Conservation (phyloP, 2,888 invertebrate genomes). For the Antheraea yamamai region DNA sequence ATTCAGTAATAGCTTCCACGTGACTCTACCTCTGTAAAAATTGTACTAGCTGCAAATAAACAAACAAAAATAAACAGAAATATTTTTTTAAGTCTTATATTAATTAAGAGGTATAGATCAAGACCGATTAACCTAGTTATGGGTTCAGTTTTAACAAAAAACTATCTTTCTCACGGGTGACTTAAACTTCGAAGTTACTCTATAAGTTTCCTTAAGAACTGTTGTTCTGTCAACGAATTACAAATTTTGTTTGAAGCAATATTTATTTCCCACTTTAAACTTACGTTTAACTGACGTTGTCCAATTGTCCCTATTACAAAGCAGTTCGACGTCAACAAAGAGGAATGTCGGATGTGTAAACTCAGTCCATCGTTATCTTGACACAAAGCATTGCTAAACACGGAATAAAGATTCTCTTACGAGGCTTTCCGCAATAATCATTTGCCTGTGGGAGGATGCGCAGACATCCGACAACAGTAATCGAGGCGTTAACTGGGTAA, state of each 20-base stretch:
- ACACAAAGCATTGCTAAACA: slow-evolving; percentile 40
- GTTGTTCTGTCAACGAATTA: too few species aligned
- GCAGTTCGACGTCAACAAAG: slow-evolving; percentile 19
- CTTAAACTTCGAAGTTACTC: too few species aligned
- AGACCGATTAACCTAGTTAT: too few species aligned
- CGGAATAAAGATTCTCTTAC: slow-evolving; percentile 46
- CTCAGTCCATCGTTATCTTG: slow-evolving; percentile 42
- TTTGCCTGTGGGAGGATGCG: slow-evolving; percentile 58
- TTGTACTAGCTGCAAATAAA: too few species aligned
- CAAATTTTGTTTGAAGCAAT: background rate
- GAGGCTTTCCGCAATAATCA: slow-evolving; percentile 68
- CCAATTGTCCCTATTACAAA: slow-evolving; percentile 17
- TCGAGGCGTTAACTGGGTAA: slow-evolving; percentile 50
- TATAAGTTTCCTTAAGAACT: too few species aligned
- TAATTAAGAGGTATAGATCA: too few species aligned
- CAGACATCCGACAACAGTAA: slow-evolving; percentile 58
- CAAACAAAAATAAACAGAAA: too few species aligned
- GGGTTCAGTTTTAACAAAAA: too few species aligned
- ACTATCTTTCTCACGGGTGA: too few species aligned
- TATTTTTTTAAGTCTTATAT: too few species aligned
- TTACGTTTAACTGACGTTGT: background rate
- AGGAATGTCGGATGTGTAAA: slow-evolving; percentile 29
- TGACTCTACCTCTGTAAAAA: too few species aligned
- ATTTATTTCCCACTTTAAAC: background rate
- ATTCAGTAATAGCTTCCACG: too few species aligned